These are phyloP conservation scores for Eptatretus burgeri DNA, from an alignment of 2,113 vertebrate genomes.

Conservation along the genomic window DNA sequence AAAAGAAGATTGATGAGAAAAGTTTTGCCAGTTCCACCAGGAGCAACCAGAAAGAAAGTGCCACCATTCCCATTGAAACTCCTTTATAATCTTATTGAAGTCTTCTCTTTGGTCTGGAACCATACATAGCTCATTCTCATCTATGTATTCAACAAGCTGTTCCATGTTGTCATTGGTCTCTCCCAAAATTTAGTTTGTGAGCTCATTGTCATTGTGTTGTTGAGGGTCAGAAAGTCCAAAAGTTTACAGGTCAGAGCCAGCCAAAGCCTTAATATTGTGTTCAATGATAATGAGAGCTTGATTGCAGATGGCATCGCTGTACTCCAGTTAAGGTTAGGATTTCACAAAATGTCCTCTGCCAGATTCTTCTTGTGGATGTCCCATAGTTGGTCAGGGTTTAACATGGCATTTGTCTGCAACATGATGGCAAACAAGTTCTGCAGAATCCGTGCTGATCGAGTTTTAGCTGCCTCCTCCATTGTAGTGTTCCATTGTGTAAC, in stretches of 20 bases:
- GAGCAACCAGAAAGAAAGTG: not conserved
- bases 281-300: not conserved
- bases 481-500: too few relatives aligned
- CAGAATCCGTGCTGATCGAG: too few relatives aligned
- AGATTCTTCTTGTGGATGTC: too few relatives aligned
- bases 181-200: not conserved
- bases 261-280: not conserved
- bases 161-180: not conserved
- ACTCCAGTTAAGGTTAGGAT: too few relatives aligned
- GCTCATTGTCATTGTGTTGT: conserved; percentile 1
- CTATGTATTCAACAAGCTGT: not conserved
- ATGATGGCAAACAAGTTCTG: too few relatives aligned
- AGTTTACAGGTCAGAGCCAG: not conserved
- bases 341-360: too few relatives aligned
- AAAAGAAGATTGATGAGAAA: conserved; percentile 1
- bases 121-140: not conserved
- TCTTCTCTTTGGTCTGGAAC: conserved; percentile 1
- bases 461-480: too few relatives aligned
- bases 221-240: not conserved
- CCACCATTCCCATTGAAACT: not conserved
- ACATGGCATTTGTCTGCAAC: too few relatives aligned
- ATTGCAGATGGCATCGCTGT: conserved; percentile 1
- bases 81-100: not conserved
- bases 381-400: too few relatives aligned
- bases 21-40: conserved; percentile 1